Evolutionary conservation across 2,888 invertebrate species (phyloP), one percentile per base, ranked within the genome.

Genomic region (Melipona beecheii): DNA sequence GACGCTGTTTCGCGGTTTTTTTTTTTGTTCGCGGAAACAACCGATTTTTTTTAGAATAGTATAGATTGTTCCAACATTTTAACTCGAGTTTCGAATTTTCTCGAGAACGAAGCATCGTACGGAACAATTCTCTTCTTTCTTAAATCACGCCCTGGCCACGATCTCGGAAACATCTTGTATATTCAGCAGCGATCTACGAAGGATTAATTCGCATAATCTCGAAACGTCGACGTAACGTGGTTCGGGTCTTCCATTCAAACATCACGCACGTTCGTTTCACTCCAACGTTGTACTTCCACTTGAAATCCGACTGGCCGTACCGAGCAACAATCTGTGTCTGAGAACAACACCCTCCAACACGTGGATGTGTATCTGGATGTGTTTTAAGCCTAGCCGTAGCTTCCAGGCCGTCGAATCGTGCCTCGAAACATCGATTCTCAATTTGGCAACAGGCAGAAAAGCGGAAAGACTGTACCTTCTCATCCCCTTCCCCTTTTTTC

Each of bases 381-480:
- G 43, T 75, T 62, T 70, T 31, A 71, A 79, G 73, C 52, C 58
- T 70, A 49, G n/a, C 43, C 49, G 54, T 17, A 66, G 52, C n/a
- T 72, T 80, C 68, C 76, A 64, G 62, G 56, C 72, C 78, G 72
- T 74, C 81, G 87, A 81, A 85, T 83, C 83, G 79, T 81, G 81
- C 83, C 78, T 43, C 79, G 87, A 85, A 86, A 87, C 88, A 88
- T 87, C 86, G 87, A 88, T 88, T 88, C 88, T 87, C 88, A 85
- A 87, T 88, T 88, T 88, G 87, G 87, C 88, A 86, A 84, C 73
- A 70, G 75, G 84, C 84, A 68, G 87, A 81, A 81, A 82, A 87
- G 77, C 81, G 81, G 83, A 81, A 87, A 77, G 79, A 58, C 70
- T 72, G 72, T 73, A 36, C 56, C 83, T 82, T 66, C 62, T 86